Conservation (phyloP, 2,797 vertebrate genomes). For the Macroramphosus scolopax region DNA sequence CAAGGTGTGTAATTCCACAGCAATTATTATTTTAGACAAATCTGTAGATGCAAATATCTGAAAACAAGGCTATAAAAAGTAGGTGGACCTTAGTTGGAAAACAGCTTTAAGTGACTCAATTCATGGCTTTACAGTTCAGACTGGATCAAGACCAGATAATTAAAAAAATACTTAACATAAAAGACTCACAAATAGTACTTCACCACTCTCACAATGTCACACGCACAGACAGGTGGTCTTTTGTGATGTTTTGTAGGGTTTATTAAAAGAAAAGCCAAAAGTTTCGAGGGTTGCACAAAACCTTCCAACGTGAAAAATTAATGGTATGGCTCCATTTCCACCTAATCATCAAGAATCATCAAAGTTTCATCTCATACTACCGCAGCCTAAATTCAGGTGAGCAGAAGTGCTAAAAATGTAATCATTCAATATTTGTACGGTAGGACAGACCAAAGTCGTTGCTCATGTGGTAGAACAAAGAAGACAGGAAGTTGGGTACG, state of each 20-base stretch:
- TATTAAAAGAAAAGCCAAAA: slow-evolving; percentile 56
- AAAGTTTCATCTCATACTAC: slow-evolving; percentile 37
- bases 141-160: slow-evolving; percentile 56
- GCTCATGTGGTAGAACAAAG: slow-evolving; percentile 52
- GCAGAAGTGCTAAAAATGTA: slow-evolving; percentile 68
- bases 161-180: slow-evolving; percentile 55
- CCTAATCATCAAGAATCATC: slow-evolving; percentile 17
- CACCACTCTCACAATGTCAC: slow-evolving; percentile 61
- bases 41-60: slow-evolving; percentile 55
- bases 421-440: slow-evolving; percentile 56
- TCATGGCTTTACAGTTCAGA: slow-evolving; percentile 65
- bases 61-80: slow-evolving; percentile 66
- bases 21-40: slow-evolving; percentile 62
- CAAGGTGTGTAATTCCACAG: slow-evolving; percentile 55
- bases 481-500: slow-evolving; percentile 27
- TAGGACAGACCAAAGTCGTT: slow-evolving; percentile 55
- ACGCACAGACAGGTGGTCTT: slow-evolving; percentile 65
- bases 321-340: slow-evolving; percentile 37
- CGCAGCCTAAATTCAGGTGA: slow-evolving; percentile 40
- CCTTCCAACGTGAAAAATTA: slow-evolving; percentile 35
- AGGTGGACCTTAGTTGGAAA: slow-evolving; percentile 62
- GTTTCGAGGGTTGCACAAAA: slow-evolving; percentile 47
- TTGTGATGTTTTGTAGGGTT: slow-evolving; percentile 65
- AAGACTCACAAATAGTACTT: slow-evolving; percentile 67
- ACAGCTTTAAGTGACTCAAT: slow-evolving; percentile 53